A percentile compares a stretch with the other conserved stretches of the same genome.
Evolutionary conservation across 2,797 vertebrate genomes (phyloP).

Genomic region (Melanotaenia boesemani): DNA sequence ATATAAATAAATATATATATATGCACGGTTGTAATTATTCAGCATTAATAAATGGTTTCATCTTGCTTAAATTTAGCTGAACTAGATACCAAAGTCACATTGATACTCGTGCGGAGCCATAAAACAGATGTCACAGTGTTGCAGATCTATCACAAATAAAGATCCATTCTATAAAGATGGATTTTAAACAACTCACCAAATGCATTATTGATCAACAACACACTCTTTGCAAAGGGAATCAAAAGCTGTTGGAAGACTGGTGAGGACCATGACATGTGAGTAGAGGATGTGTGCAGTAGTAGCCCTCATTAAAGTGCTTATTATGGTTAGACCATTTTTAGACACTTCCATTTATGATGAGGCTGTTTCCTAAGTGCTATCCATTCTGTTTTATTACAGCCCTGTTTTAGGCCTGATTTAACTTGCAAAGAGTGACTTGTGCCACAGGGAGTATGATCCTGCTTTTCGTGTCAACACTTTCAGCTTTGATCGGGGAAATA

Average conservation of each 20-base stretch:
- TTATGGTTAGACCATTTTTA: slow-evolving; percentile 35
- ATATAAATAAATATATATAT: no score
- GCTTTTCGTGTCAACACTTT: slow-evolving; percentile 34
- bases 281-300: not conserved
- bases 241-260: slow-evolving; percentile 18
- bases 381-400: slow-evolving; percentile 27
- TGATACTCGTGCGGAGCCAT: slow-evolving; percentile 22
- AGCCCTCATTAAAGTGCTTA: slow-evolving; percentile 12
- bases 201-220: slow-evolving; percentile 37
- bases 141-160: slow-evolving; percentile 38
- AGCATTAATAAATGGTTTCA: not conserved
- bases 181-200: slow-evolving; percentile 31
- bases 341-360: slow-evolving; percentile 33
- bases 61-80: not conserved
- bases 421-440: slow-evolving; percentile 16
- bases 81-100: slow-evolving; percentile 30
- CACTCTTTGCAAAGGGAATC: slow-evolving; percentile 7
- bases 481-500: slow-evolving; percentile 19
- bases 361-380: slow-evolving; percentile 11
- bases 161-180: slow-evolving; percentile 35
- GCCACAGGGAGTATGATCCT: slow-evolving; percentile 9
- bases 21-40: not conserved
- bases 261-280: slow-evolving; percentile 38
- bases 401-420: slow-evolving; percentile 34
- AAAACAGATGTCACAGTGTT: slow-evolving; percentile 42